phyloP scores from a whole-genome alignment of 2,888 invertebrate species.

The Mythimna albipuncta region DNA sequence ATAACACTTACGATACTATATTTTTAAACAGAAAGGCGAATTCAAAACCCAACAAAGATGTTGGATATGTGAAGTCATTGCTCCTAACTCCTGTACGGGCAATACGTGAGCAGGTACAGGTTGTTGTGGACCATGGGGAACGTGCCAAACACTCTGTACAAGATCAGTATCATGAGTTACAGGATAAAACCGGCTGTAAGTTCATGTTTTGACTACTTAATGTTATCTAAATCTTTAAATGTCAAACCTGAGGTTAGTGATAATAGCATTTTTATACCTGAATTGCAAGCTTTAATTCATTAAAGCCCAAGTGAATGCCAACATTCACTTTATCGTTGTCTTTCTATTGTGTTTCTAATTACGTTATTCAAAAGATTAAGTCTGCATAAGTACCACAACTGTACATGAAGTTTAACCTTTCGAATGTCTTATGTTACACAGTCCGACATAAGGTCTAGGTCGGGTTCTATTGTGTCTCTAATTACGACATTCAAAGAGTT shows the following conservation, averaged over 20 bases:
- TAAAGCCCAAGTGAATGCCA: no score
- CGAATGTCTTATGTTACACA: no score
- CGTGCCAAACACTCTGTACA: slow-evolving; percentile 75
- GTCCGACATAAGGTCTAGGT: no score
- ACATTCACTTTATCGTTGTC: no score
- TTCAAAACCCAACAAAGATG: slow-evolving; percentile 68
- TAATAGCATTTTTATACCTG: no score
- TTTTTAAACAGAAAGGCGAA: slow-evolving; percentile 69
- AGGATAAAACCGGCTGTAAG: slow-evolving; percentile 84
- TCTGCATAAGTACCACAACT: no score
- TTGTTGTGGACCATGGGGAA: slow-evolving; percentile 79
- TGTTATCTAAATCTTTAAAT: neutral
- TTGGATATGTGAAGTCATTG: slow-evolving; percentile 72
- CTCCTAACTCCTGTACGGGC: slow-evolving; percentile 78
- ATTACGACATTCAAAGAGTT: no score
- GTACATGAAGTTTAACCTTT: no score
- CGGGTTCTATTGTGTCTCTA: no score
- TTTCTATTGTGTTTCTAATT: no score
- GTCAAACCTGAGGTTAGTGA: neutral
- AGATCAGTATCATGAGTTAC: slow-evolving; percentile 80
- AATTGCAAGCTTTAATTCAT: no score
- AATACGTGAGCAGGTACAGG: slow-evolving; percentile 80
- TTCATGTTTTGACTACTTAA: slow-evolving; percentile 30
- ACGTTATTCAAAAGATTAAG: no score
- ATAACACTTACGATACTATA: slow-evolving; percentile 7